Base-by-base conservation (phyloP, 1,140 invertebrate genomes). In the Drosophila burlai region DNA sequence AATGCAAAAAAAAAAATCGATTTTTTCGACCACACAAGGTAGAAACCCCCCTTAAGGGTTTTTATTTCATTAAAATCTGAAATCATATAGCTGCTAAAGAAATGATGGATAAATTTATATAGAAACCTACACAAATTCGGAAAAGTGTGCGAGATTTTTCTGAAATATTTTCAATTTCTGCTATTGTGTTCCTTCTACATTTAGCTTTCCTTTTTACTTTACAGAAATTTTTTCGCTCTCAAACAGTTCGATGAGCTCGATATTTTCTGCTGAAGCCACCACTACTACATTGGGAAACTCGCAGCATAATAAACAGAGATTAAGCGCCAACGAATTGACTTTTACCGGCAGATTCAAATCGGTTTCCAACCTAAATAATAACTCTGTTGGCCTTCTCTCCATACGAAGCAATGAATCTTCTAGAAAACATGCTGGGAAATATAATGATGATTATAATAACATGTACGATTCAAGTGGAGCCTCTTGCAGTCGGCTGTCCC, bases 161-260 rank as follows among this genome's bases (percentile, higher is more conserved):
- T 18, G 3, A 45, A 18, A 18, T 11, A 43, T 18, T 43, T 10
- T 26, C 26, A 26, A 29, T 6, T 18, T 47, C 4, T 15, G 15
- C 16, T 9, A 24, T 7, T 24, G 24, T 29, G 7, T 40, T 46
- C 13, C 2, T 16, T 3, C 34, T 60, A 24, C 26, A 31, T 42
- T 59, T 42, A 49, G 26, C 4, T 45, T 46, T 42, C 0, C 38
- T 42, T 4, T 24, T 4, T 24, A 31, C 13, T 45, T 66, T 26
- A 2, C 40, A 92, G 91, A 92, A 80, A 87, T 89, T 42, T 66
- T 91, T 26, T 92, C 91, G 4, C 42, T 93, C 36, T 92, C 92
- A 13, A 93, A 92, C 60, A 93, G 92, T 57, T 93, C 92, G 1
- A 83, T 93, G 80, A 92, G 92, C 54, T 92, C 91, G 36, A 80